Evolutionary conservation across 2,797 vertebrate species (phyloP).

Genomic region (Anabas testudineus): DNA sequence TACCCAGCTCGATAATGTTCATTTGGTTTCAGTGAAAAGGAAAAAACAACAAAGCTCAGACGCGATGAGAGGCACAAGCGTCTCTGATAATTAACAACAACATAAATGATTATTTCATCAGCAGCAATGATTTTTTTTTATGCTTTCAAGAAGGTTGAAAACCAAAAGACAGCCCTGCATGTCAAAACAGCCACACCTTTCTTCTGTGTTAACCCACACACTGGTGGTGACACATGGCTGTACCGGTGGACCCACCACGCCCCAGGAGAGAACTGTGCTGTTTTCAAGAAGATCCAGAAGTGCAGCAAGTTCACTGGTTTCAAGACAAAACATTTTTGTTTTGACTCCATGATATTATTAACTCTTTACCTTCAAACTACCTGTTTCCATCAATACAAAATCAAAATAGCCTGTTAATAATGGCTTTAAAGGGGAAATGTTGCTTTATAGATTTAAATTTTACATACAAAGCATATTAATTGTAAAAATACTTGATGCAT

Average conservation of each 20-base stretch:
- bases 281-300: slow-evolving; percentile 7
- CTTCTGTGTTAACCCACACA: not conserved
- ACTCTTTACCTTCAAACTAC: too few relatives aligned
- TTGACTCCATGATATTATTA: too few relatives aligned
- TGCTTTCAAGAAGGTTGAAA: not conserved
- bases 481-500: too few relatives aligned
- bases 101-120: slow-evolving; percentile 13
- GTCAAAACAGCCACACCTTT: not conserved
- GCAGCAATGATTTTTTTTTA: not conserved
- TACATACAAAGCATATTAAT: too few relatives aligned
- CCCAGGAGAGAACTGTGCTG: not conserved
- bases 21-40: not conserved
- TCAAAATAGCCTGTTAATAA: too few relatives aligned
- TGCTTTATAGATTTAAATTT: too few relatives aligned
- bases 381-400: not conserved
- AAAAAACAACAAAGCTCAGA: slow-evolving; percentile 8
- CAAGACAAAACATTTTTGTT: not conserved
- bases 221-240: not conserved
- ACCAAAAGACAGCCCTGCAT: not conserved
- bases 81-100: slow-evolving; percentile 21
- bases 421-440: not conserved
- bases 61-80: not conserved
- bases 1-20: not conserved
- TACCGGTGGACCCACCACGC: not conserved
- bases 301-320: not conserved